Evolutionary conservation across 2,113 vertebrate species (phyloP), one percentile per base, ranked within the genome.

Genomic region (Ardeotis arabs): DNA sequence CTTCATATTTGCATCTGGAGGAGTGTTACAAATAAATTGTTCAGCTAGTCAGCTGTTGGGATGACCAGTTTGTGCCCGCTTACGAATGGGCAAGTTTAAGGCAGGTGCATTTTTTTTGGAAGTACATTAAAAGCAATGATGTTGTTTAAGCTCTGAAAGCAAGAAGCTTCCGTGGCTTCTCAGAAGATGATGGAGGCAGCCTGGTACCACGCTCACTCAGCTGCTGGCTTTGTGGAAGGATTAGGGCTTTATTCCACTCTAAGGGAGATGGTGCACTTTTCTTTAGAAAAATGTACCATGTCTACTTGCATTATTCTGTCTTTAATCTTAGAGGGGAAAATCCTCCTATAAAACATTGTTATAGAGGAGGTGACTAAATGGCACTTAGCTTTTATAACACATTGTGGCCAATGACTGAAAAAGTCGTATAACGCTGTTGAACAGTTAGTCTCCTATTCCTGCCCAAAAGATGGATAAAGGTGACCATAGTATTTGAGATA

Each of bases 91-190:
- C 14, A 69, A 80, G 35, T 74, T 86, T 83, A 80, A 77, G 19
- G 56, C 37, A 53, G 45, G 10, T 37, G 19, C 3, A 5, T 49
- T 68, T 70, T 78, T 62, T 63, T 63, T 49, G 15, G 17, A 93
- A 67, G 25, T 29, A 13, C 9, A 13, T 59, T 58, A 44, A 77
- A 91, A 83, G 14, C 7, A 47, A n/a, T 0, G 0, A 5, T 10
- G 9, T 22, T 67, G 35, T 49, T 89, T 41, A 77, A 87, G 28
- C 28, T 90, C 19, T 37, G 49, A 93, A 90, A 88, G n/a, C 14
- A 31, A 39, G 12, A 80, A 14, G 12, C 66, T 55, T 33, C 39
- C 0, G 2, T 80, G 66, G 5, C 28, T 85, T 82, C 70, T 80
- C 37, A 50, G 56, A 67, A 73, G 58, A 33, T 2, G 41, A 3